Base-by-base conservation (phyloP, 2,113 vertebrate genomes). In the Aspiorhynchus laticeps region DNA sequence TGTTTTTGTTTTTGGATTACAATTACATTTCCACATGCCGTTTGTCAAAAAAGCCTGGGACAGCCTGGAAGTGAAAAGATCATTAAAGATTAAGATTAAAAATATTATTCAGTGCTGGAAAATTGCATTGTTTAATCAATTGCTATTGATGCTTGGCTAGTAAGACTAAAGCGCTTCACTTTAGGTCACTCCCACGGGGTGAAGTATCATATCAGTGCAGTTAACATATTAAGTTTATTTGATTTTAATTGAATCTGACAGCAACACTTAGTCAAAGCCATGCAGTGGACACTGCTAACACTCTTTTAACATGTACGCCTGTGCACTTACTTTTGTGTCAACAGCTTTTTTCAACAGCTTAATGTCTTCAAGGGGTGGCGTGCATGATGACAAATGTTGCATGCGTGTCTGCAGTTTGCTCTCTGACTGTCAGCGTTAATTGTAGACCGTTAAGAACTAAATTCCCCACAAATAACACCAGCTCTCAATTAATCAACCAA, bases 401-500 rank as follows among this genome's bases (percentile, higher is more conserved):
- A 36, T 48, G 26, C 80, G 19, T 65, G n/a, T 41, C n/a, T 6
- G n/a, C 80, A 82, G 38, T 82, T 26, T 46, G 24, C 53, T 41
- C 51, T 63, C 33, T 65, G 56, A 43, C 79, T 43, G 53, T 65
- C 79, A 65, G 14, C 15, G 43, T 51, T 46, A 48, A 77, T 77
- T 77, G 75, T 51, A 51, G 75, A 19, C n/a, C 2, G 6, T 46
- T 76, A 76, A 56, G 48, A 79, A 61, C 21, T 38, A 19, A 63
- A 61, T 63, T 14, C 28, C 41, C 79, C 21, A 80, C 28, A 26
- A 80, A 81, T 81, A 80, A 80, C 38, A 33, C n/a, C 28, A 65
- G 33, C 31, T 28, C 33, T 71, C 33, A 84, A 79, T 88, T 24
- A 83, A 86, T 83, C 63, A 71, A 67, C 14, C 31, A 79, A 31